A percentile compares a stretch with the other conserved stretches of the same genome.
phyloP scores from a whole-genome alignment of 2,113 vertebrate genomes.

The Podarcis cretensis region DNA sequence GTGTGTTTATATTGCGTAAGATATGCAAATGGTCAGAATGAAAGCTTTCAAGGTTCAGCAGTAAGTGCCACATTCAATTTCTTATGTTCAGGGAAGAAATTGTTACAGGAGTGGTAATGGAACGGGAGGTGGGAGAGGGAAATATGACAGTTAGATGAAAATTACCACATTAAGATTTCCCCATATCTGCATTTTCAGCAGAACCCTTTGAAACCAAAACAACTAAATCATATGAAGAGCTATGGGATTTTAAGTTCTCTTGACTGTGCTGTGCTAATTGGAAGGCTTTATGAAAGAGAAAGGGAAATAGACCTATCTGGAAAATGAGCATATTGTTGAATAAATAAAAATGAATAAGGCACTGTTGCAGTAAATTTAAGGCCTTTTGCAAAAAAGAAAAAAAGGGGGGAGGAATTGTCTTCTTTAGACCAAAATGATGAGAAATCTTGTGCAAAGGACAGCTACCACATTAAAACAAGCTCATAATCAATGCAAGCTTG shows the following conservation, averaged over 20 bases:
- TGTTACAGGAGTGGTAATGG: neutral
- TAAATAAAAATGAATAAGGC: neutral
- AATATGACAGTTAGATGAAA: conserved; percentile 12
- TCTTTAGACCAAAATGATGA: neutral
- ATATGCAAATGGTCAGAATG: neutral
- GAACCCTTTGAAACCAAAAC: neutral
- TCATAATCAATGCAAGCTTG: neutral
- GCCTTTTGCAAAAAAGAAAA: neutral
- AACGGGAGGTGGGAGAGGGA: neutral
- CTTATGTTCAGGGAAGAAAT: neutral
- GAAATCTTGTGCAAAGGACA: neutral
- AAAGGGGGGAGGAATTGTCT: neutral
- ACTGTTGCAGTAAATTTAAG: neutral
- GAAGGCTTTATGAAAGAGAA: conserved; percentile 18
- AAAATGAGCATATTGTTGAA: neutral
- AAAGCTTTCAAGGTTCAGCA: conserved; percentile 3
- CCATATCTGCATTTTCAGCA: neutral
- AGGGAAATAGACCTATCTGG: conserved; percentile 3
- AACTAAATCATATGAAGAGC: conserved; percentile 11
- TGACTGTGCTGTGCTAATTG: conserved; percentile 4
- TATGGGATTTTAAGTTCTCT: neutral
- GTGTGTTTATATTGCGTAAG: neutral
- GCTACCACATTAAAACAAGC: neutral
- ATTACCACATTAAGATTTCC: neutral
- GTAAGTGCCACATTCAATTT: conserved; percentile 13